Percentiles rank a stretch among this genome's conserved stretches.
These are phyloP conservation scores for Leucophora obtusa DNA, from an alignment of 2,888 invertebrate genomes.

Conservation along the genomic window DNA sequence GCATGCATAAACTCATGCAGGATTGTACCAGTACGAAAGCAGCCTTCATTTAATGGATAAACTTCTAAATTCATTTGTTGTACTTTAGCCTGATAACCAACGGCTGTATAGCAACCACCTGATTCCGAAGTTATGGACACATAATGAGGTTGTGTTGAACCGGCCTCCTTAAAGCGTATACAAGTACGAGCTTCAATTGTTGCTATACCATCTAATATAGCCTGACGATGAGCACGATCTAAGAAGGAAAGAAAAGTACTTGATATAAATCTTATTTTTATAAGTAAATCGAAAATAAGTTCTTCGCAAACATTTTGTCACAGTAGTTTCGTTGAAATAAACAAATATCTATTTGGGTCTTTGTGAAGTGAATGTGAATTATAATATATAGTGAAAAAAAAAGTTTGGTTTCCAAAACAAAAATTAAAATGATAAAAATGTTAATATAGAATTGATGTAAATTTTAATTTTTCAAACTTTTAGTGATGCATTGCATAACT, in stretches of 20 bases:
- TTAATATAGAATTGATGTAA: too few species aligned
- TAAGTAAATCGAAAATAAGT: too few species aligned
- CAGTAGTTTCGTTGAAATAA: too few species aligned
- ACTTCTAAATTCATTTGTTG: slow-evolving; percentile 75
- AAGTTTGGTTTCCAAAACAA: too few species aligned
- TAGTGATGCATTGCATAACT: too few species aligned
- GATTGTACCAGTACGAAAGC: slow-evolving; percentile 80
- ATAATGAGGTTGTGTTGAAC: slow-evolving; percentile 71
- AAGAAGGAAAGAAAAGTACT: neutral
- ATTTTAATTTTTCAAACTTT: too few species aligned
- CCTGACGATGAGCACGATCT: slow-evolving; percentile 80
- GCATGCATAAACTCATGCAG: slow-evolving; percentile 89
- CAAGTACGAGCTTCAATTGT: slow-evolving; percentile 86
- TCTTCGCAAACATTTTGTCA: too few species aligned
- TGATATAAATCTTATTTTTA: neutral
- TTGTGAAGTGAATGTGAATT: too few species aligned
- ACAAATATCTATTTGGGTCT: too few species aligned
- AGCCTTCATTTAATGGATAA: slow-evolving; percentile 73
- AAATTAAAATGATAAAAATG: too few species aligned
- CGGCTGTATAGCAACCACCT: slow-evolving; percentile 88
- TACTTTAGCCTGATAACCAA: slow-evolving; percentile 81
- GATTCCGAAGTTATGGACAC: slow-evolving; percentile 69
- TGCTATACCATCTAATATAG: slow-evolving; percentile 84
- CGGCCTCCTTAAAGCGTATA: slow-evolving; percentile 83
- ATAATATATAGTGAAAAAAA: too few species aligned